Evolutionary conservation across 2,113 vertebrate genomes (phyloP).

Genomic region (Colistium nudipinnis): DNA sequence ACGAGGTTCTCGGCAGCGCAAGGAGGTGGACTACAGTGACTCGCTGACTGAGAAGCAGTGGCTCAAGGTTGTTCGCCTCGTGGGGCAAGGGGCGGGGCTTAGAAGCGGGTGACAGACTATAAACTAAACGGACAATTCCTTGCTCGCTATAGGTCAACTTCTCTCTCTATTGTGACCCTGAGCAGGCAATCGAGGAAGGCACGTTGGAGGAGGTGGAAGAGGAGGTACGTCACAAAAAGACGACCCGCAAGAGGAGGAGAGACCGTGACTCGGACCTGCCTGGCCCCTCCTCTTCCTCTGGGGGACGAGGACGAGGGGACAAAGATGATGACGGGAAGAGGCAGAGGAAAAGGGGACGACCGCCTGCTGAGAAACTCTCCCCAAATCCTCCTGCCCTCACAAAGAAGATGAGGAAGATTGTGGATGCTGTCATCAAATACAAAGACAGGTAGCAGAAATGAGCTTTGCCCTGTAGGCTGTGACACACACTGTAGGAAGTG

Average conservation of each 20-base stretch:
- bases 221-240: slow-evolving; percentile 95
- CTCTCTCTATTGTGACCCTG: background rate
- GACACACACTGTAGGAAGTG: too few species aligned
- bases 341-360: slow-evolving; percentile 92
- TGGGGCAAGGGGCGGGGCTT: background rate
- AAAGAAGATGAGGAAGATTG: slow-evolving; percentile 96
- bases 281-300: slow-evolving; percentile 83
- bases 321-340: slow-evolving; percentile 90
- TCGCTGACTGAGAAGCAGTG: slow-evolving; percentile 98
- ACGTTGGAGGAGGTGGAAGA: slow-evolving; percentile 96
- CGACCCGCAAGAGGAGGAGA: slow-evolving; percentile 91
- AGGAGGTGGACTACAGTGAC: slow-evolving; percentile 98
- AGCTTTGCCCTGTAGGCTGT: slow-evolving; percentile 9
- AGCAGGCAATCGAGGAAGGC: slow-evolving; percentile 95
- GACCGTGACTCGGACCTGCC: slow-evolving; percentile 87
- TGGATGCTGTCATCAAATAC: slow-evolving; percentile 95
- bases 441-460: slow-evolving; percentile 89
- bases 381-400: slow-evolving; percentile 92
- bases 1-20: slow-evolving; percentile 91
- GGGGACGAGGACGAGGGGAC: slow-evolving; percentile 84
- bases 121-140: background rate
- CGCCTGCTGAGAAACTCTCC: slow-evolving; percentile 91
- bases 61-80: slow-evolving; percentile 78
- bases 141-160: background rate
- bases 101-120: background rate